Base-by-base conservation (phyloP, 2,888 invertebrate species). In the Drosophila seclusa region DNA sequence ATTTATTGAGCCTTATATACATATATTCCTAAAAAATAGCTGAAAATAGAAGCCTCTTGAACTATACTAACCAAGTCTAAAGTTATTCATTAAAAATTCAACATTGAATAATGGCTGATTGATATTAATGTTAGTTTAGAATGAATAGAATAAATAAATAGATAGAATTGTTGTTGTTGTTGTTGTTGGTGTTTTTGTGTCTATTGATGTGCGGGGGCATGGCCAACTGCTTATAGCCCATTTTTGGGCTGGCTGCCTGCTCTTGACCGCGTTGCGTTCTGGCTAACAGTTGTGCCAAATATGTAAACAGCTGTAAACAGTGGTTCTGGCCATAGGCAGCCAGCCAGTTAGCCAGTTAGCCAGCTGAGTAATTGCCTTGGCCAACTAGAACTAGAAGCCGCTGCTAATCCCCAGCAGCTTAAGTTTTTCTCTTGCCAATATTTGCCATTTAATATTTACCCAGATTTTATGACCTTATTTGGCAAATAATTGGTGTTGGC, bases 211-310 rank as follows among this genome's bases (percentile, higher is more conserved):
- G 70, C 42, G 72, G 75, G 60, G 78, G 73, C 87, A 85, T 73
- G 84, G 84, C 45, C 88, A 87, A 85, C 84, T 52, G 70, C 68
- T 87, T 83, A 57, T 78, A 86, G 66, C 74, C 86, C 90, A 88
- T 90, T 88, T 86, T 81, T 75, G 89, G 89, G 57, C 67, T 55
- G 67, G 45, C 77, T 52, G 29, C 69, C 61, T 79, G 87, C 73
- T 78, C 86, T 76, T 87, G 86, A 78, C 86, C 90, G 81, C 72
- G 70, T 73, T 81, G 73, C 60, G 65, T 38, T 40, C 36, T n/a
- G 36, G 36, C 62, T 29, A 58, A 60, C 67, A 67, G 59, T 76
- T 89, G 70, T 40, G 57, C 83, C 83, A 87, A 78, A 89, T 83
- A 73, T 34, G 87, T 42, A 16, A 18, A 29, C 40, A 71, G 55